phyloP scores from a whole-genome alignment of 1,140 invertebrate species.

The Cheumatopsyche charites region DNA sequence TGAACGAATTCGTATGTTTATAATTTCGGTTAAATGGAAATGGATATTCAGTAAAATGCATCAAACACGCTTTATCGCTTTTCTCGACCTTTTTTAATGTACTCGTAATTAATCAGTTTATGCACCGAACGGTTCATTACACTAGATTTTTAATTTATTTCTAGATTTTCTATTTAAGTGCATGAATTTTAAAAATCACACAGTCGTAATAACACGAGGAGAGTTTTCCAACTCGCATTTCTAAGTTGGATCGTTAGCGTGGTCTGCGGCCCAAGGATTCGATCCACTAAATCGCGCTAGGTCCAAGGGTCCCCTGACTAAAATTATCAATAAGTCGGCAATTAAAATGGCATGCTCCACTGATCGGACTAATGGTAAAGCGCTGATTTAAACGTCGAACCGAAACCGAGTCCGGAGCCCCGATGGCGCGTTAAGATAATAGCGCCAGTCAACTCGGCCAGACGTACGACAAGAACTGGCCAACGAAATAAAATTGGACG shows the following conservation, averaged over 20 bases:
- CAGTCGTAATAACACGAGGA: too few species aligned
- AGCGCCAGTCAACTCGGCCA: not conserved
- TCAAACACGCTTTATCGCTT: too few species aligned
- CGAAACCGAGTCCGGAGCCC: not conserved
- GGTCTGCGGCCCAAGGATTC: not conserved
- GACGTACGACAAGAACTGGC: not conserved
- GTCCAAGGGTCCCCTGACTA: not conserved
- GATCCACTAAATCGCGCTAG: constrained; percentile 2
- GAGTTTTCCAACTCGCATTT: not conserved
- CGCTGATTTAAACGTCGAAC: constrained; percentile 9
- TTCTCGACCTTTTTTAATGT: too few species aligned
- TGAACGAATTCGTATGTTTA: too few species aligned
- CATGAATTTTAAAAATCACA: too few species aligned
- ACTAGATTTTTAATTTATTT: too few species aligned
- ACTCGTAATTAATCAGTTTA: too few species aligned
- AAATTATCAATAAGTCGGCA: constrained; percentile 40
- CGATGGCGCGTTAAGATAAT: constrained; percentile 14
- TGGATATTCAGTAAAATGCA: too few species aligned
- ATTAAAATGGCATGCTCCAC: constrained; percentile 45
- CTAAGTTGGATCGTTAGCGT: constrained; percentile 12
- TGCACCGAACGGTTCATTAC: too few species aligned
- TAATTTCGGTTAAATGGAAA: too few species aligned
- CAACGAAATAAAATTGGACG: not conserved
- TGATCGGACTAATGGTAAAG: constrained; percentile 41
- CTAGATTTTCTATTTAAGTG: too few species aligned